Conservation (phyloP, 2,888 invertebrate genomes). For the Acrobasis repandana region DNA sequence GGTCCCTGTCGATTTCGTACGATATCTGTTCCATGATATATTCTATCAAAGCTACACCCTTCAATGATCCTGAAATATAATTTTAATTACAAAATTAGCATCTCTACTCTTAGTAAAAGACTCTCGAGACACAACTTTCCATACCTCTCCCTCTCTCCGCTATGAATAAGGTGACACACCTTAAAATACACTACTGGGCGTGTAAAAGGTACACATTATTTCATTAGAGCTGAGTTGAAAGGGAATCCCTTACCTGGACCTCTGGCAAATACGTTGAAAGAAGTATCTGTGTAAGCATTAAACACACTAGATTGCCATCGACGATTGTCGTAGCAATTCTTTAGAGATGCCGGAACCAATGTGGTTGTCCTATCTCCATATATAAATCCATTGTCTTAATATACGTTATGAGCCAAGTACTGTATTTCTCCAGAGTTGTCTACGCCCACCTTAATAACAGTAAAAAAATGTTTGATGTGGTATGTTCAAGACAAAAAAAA, state of each 20-base stretch:
- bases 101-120: too few species aligned
- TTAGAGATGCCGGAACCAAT: conserved; percentile 53
- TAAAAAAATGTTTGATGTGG: not conserved
- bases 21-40: conserved; percentile 86
- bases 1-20: conserved; percentile 77
- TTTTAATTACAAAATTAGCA: not conserved
- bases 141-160: too few species aligned
- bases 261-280: conserved; percentile 85
- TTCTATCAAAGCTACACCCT: conserved; percentile 85
- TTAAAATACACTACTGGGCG: too few species aligned
- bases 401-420: conserved; percentile 82
- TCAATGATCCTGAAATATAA: conserved; percentile 79
- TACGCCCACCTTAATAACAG: conserved; percentile 70
- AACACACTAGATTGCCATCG: conserved; percentile 62
- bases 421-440: conserved; percentile 86
- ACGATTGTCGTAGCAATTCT: conserved; percentile 84
- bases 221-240: too few species aligned
- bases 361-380: conserved; percentile 77
- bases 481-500: too few species aligned
- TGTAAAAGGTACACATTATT: too few species aligned
- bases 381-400: conserved; percentile 79
- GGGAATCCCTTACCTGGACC: conserved; percentile 83
- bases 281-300: conserved; percentile 83
- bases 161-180: too few species aligned
- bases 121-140: too few species aligned